phyloP scores from a whole-genome alignment of 2,888 invertebrate species.

The Yponomeuta plumbellus region DNA sequence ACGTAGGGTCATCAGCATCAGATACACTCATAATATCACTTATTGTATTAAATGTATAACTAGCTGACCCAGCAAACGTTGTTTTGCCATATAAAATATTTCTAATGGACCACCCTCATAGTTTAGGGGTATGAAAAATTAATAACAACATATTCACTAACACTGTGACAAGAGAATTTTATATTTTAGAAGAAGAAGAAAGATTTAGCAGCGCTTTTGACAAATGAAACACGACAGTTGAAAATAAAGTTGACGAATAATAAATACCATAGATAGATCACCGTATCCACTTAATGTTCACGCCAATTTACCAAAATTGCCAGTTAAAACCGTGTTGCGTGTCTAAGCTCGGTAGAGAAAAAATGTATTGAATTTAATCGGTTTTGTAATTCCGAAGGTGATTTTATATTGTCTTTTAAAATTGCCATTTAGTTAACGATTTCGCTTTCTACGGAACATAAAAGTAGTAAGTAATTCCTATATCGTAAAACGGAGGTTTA shows the following conservation, averaged over 20 bases:
- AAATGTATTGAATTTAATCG: not conserved
- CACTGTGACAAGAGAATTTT: too few relatives aligned
- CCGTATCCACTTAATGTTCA: not conserved
- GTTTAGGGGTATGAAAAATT: too few relatives aligned
- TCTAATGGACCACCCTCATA: too few relatives aligned
- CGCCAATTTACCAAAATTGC: not conserved
- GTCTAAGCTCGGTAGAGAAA: not conserved
- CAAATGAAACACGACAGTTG: too few relatives aligned
- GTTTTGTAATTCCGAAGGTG: constrained; percentile 3
- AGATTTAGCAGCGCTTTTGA: not conserved
- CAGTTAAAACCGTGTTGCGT: not conserved
- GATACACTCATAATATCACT: too few relatives aligned
- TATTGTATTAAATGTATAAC: too few relatives aligned
- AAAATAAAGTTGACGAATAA: not conserved
- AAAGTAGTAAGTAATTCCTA: not conserved
- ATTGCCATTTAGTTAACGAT: not conserved
- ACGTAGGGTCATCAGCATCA: not conserved
- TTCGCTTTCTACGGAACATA: constrained; percentile 1
- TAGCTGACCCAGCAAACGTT: too few relatives aligned
- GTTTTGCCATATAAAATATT: too few relatives aligned
- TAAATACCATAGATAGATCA: not conserved
- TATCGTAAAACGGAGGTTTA: not conserved
- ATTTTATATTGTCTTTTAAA: not conserved
- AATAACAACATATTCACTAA: too few relatives aligned
- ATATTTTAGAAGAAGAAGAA: too few relatives aligned